phyloP scores from a whole-genome alignment of 2,113 vertebrate species.

The Sorex araneus region DNA sequence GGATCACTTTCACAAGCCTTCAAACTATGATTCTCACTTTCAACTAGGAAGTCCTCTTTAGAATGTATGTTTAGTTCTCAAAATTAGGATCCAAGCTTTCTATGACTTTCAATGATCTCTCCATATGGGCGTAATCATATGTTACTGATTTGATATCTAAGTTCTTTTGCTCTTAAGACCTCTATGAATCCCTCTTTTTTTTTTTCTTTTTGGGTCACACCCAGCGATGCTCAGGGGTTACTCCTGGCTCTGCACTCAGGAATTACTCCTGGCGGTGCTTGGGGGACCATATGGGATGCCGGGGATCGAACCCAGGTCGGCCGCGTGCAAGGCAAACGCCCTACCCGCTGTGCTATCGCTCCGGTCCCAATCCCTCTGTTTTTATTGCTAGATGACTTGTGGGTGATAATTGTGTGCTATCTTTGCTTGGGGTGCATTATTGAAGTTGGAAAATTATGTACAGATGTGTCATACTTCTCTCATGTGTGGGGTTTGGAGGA shows the following conservation, averaged over 20 bases:
- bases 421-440: slow-evolving; percentile 27
- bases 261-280: too few species aligned
- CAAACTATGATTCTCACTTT: neutral
- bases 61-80: neutral
- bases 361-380: neutral
- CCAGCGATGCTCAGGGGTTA: too few species aligned
- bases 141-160: neutral
- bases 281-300: too few species aligned
- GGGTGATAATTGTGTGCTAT: neutral
- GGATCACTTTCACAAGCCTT: neutral
- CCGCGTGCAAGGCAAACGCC: too few species aligned
- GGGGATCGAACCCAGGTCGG: too few species aligned
- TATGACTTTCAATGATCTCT: neutral
- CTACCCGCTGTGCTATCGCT: too few species aligned
- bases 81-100: neutral
- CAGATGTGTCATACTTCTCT: neutral
- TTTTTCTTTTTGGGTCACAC: too few species aligned
- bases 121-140: neutral
- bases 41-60: rapidly evolving
- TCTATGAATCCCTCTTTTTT: slow-evolving; percentile 5
- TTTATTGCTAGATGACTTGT: neutral
- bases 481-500: neutral
- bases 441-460: neutral
- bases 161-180: neutral
- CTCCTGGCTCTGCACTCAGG: too few species aligned